A percentile compares a stretch with the other conserved stretches of the same genome.
Conservation (phyloP, 1,140 invertebrate genomes). For the Sycophaga agraensis region DNA sequence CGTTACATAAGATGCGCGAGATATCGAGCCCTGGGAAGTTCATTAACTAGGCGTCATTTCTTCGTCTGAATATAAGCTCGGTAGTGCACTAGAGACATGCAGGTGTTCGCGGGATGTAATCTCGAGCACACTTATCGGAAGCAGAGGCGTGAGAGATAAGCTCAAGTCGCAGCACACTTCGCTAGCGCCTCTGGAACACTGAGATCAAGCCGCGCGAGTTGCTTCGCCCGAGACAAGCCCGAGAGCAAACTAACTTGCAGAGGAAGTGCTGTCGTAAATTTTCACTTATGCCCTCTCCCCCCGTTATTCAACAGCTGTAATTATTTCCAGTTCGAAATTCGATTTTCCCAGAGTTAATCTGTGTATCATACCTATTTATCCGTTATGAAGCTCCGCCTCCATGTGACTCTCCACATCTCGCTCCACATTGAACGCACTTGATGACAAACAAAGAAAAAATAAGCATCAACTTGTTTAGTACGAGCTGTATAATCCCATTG, state of each 20-base stretch:
- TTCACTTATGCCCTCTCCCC: not conserved
- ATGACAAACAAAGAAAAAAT: no score
- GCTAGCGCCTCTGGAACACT: no score
- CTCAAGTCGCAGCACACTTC: slow-evolving; percentile 1
- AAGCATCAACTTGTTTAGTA: no score
- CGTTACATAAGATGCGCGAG: not conserved
- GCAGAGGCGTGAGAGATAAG: slow-evolving; percentile 23
- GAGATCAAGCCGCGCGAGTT: no score
- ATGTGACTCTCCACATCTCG: no score
- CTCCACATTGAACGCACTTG: no score
- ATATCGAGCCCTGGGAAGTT: not conserved
- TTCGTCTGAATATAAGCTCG: slow-evolving; percentile 17
- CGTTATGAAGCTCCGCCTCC: no score
- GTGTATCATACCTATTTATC: no score
- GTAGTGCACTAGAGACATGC: slow-evolving; percentile 39
- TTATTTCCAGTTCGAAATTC: not conserved
- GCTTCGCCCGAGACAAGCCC: no score
- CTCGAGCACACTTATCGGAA: slow-evolving; percentile 27
- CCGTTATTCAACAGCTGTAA: not conserved
- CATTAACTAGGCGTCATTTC: slow-evolving; percentile 15
- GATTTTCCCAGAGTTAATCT: not conserved
- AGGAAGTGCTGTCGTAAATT: no score
- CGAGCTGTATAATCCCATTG: no score
- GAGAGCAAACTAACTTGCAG: slow-evolving; percentile 6
- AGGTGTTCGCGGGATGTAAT: slow-evolving; percentile 41